Conservation (phyloP, 2,113 vertebrate genomes). For the Halichoeres trimaculatus region DNA sequence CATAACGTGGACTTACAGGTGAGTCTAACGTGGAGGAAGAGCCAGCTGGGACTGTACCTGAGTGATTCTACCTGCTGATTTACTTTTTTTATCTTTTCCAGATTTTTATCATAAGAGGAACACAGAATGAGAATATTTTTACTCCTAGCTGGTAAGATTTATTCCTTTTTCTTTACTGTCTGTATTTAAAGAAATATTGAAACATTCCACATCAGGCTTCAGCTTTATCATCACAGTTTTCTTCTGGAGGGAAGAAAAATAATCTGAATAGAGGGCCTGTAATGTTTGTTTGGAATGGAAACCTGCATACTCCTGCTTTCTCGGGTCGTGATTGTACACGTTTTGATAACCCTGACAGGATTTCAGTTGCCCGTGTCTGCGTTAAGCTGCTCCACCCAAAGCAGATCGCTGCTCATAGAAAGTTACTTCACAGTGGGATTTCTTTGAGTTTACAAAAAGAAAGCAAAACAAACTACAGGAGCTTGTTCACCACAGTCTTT, state of each 20-base stretch:
- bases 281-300: slow-evolving; percentile 5
- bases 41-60: neutral
- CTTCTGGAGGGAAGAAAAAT: neutral
- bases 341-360: slow-evolving; percentile 1
- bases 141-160: slow-evolving; percentile 75
- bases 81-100: slow-evolving; percentile 7
- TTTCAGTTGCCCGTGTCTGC: neutral
- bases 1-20: slow-evolving; percentile 14
- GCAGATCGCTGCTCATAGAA: neutral
- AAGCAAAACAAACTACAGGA: neutral
- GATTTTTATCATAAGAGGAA: slow-evolving; percentile 14
- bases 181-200: neutral
- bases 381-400: neutral
- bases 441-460: neutral
- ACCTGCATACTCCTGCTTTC: neutral
- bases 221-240: neutral
- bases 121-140: slow-evolving; percentile 69
- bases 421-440: neutral
- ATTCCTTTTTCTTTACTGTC: neutral
- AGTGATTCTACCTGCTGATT: neutral
- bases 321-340: slow-evolving; percentile 30
- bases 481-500: neutral
- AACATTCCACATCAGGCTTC: neutral
- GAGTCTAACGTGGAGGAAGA: slow-evolving; percentile 1
- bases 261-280: neutral